Evolutionary conservation across 2,888 invertebrate genomes (phyloP), one percentile per base, ranked within the genome.

Genomic region (Oxystoma pomonae): DNA sequence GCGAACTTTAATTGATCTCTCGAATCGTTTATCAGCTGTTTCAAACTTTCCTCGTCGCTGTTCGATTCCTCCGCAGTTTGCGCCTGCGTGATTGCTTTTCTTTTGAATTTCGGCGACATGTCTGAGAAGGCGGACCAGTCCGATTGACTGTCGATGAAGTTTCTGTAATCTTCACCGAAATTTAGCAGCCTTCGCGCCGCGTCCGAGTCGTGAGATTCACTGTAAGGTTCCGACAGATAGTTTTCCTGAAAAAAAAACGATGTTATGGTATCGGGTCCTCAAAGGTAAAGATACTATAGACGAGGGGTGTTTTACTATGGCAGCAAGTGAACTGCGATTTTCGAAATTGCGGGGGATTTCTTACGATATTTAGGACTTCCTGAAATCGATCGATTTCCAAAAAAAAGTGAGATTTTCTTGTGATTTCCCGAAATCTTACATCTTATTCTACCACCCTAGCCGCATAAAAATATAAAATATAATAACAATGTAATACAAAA

Each of bases 161-260:
- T 91, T 76, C 94, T 86, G 81, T 95, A 95, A 81, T 95, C 94
- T 78, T 95, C 94, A 35, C 94, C 94, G 76, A 94, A 94, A 76
- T 94, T 93, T 69, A 94, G 81, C 17, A 94, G 82, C 67, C 88
- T 86, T 64, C 92, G 86, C 51, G 94, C 92, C 35, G 91, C 90
- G 80, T 94, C 94, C 1, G 92, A 90, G 78, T 95, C 94, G 3
- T 89, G 88, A 57, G 88, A 87, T 81, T 95, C 95, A 63, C 94
- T 94, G 79, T 94, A 94, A 20, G 92, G 88, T 78, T 95, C 95
- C 52, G 94, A 94, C 79, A 92, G 88, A 80, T 95, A 95, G 80
- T 93, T 94, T 78, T 94, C 94, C 91, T 94, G 81, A 73, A 79
- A 78, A 64, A 16, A 35, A 35, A 3, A 35, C 53, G 53, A 16